These are phyloP conservation scores for Phalloptychus januarius DNA, from an alignment of 2,797 vertebrate genomes.

Conservation along the genomic window DNA sequence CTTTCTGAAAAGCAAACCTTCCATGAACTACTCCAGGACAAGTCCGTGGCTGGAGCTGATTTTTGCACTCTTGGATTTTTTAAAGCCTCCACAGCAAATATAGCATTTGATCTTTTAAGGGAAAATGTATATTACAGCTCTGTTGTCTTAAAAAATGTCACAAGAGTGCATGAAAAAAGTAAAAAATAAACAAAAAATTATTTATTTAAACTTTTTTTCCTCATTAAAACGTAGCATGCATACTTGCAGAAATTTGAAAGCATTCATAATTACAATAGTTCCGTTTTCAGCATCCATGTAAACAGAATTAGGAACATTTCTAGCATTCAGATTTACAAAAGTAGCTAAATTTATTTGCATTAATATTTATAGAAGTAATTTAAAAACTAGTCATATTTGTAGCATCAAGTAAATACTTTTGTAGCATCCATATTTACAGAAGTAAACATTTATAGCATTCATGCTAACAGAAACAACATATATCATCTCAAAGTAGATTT, in stretches of 20 bases:
- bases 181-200: too few relatives aligned
- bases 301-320: too few relatives aligned
- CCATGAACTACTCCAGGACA: constrained; percentile 15
- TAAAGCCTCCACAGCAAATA: constrained; percentile 10
- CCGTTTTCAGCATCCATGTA: too few relatives aligned
- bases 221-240: too few relatives aligned
- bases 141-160: constrained; percentile 1
- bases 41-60: constrained; percentile 20
- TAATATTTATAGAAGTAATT: not conserved
- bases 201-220: too few relatives aligned
- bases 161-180: too few relatives aligned
- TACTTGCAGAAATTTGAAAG: too few relatives aligned
- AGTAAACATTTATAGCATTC: not conserved
- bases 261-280: too few relatives aligned
- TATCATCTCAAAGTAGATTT: not conserved
- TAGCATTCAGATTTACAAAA: not conserved
- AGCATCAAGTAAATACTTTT: not conserved
- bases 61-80: constrained; percentile 9
- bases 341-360: not conserved
- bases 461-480: not conserved
- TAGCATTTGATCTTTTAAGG: constrained; percentile 16
- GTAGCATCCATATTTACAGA: not conserved
- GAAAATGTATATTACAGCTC: constrained; percentile 1
- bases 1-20: constrained; percentile 28
- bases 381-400: not conserved